phyloP scores from a whole-genome alignment of 2,888 invertebrate genomes.

The Synanthedon vespiformis region DNA sequence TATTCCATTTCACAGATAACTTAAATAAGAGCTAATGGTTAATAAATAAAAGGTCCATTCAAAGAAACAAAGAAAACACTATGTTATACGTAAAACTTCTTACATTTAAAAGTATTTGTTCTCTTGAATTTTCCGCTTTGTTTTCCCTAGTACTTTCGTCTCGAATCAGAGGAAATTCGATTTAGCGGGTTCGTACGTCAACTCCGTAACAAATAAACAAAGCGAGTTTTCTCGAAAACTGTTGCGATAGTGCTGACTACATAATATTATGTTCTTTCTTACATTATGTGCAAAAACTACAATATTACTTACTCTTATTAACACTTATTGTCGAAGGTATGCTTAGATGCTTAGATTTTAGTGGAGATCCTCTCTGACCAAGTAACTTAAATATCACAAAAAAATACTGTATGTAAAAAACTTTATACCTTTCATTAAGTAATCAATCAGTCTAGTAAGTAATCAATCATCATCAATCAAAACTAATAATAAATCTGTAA shows the following conservation, averaged over 20 bases:
- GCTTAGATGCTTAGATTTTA: too few relatives aligned
- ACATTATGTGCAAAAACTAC: conserved; percentile 9
- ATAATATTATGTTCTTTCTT: not conserved
- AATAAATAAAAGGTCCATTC: not conserved
- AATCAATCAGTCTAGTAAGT: too few relatives aligned
- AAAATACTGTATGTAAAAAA: too few relatives aligned
- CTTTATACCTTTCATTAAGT: too few relatives aligned
- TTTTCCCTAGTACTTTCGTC: conserved; percentile 26
- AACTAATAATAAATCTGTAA: too few relatives aligned
- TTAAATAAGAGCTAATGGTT: too few relatives aligned
- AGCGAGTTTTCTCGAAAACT: conserved; percentile 44
- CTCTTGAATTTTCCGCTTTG: conserved; percentile 22
- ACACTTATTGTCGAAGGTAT: too few relatives aligned
- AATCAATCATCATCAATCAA: too few relatives aligned
- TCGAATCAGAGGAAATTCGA: conserved; percentile 62
- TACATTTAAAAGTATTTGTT: conserved; percentile 7
- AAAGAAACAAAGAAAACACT: not conserved
- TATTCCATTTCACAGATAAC: too few relatives aligned
- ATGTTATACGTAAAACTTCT: not conserved
- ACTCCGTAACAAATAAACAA: conserved; percentile 58
- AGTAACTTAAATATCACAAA: too few relatives aligned
- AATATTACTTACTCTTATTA: too few relatives aligned
- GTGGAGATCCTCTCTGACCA: too few relatives aligned
- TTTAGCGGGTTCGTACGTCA: conserved; percentile 52
- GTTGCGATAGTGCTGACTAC: conserved; percentile 14